Conservation (phyloP, 2,888 invertebrate species). For the Neria commutata region DNA sequence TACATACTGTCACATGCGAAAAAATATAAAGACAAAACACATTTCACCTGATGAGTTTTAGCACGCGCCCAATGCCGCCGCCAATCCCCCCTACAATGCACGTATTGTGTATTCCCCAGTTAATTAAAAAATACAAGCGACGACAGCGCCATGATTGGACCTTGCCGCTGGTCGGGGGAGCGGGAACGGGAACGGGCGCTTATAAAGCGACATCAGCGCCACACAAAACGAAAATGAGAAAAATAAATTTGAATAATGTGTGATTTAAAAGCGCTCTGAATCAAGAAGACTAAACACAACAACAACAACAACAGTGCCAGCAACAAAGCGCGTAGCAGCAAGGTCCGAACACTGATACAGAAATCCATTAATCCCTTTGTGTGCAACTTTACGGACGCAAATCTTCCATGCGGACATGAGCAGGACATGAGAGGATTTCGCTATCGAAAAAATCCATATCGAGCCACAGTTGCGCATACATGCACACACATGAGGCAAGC, state of each 20-base stretch:
- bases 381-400: slow-evolving; percentile 53
- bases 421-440: slow-evolving; percentile 53
- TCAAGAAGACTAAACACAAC: slow-evolving; percentile 4
- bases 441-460: slow-evolving; percentile 57
- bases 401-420: slow-evolving; percentile 57
- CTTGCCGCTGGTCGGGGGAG: not conserved
- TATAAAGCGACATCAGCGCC: not conserved
- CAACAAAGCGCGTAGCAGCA: not conserved
- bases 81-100: not conserved
- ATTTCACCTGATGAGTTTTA: slow-evolving; percentile 27
- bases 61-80: not conserved
- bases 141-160: not conserved
- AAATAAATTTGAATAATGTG: slow-evolving; percentile 55
- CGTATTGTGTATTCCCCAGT: slow-evolving; percentile 45
- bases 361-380: slow-evolving; percentile 59
- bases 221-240: slow-evolving; percentile 19
- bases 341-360: slow-evolving; percentile 18
- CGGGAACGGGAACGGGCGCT: not conserved
- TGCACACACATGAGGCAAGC: slow-evolving; percentile 9
- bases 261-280: slow-evolving; percentile 52
- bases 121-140: slow-evolving; percentile 47
- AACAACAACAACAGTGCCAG: not conserved
- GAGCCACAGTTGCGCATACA: slow-evolving; percentile 44
- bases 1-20: too few relatives aligned
- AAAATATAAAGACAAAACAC: slow-evolving; percentile 8